Evolutionary conservation across 35 echinoderm and acorn worm genomes (phyloP), one percentile per base, ranked within the genome.

Genomic region (Ophiothrix spiculata): DNA sequence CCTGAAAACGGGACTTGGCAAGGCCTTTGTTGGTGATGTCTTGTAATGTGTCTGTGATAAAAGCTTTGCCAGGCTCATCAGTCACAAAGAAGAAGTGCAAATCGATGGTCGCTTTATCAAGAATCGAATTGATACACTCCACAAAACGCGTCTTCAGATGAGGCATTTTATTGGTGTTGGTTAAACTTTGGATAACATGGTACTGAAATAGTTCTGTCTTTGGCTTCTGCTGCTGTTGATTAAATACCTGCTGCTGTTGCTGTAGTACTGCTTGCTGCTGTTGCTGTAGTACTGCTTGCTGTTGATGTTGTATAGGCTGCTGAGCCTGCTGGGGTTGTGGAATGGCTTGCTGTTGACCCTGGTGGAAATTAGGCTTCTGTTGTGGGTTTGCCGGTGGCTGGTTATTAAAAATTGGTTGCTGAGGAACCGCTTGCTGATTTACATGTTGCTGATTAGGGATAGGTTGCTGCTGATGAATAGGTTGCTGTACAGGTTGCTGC

Each of bases 21-120:
- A 94, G 85, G 25, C 79, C 76, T 38, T 91, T 64, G 82, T 98
- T 86, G 77, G 91, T 93, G 39, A 98, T 88, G 29, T 93, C 77
- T 41, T 98, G 95, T 39, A 98, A 46, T 29, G 79, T 82, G 23
- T 82, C 82, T 32, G 80, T 84, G 37, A 98, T 81, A 45, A 81
- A 91, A 37, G 81, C 32, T 39, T 88, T 78, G 42, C 95, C 89
- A 1, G 91, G 95, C 56, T 81, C 83, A 81, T 98, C 95, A 39
- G 91, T 86, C 0, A 98, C 95, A 79, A 98, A 94, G 75, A 98
- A 98, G 54, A 98, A 98, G 38, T 94, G 85, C 32, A 98, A 75
- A 88, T 98, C 80, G 33, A 98, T 56, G 13, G 92, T 91, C 4
- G 95, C 41, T 40, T 86, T 86, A 28, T 77, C 78, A 36, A 98